Percentiles rank a stretch among this genome's conserved stretches.
phyloP scores from a whole-genome alignment of 2,797 vertebrate genomes.

The Darevskia mixta region DNA sequence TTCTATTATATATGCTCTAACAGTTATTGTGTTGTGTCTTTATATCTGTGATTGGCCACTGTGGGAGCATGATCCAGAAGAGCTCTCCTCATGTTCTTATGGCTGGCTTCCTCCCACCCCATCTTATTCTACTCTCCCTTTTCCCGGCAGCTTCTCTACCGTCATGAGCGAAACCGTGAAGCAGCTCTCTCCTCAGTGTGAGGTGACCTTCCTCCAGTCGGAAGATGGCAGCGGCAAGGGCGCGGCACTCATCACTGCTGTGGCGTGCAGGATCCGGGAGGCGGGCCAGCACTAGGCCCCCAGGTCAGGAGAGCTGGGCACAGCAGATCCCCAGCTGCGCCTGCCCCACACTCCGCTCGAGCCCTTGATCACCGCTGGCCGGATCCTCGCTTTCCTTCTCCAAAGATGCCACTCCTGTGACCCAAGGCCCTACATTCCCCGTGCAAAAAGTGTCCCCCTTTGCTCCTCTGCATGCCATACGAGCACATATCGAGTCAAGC shows the following conservation, averaged over 20 bases:
- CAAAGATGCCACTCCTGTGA: neutral
- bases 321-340: neutral
- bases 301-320: conserved; percentile 27
- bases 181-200: conserved; percentile 89
- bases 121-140: neutral
- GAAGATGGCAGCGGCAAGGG: conserved; percentile 97
- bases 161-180: conserved; percentile 89
- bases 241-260: conserved; percentile 94
- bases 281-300: conserved; percentile 78
- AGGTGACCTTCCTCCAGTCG: conserved; percentile 91
- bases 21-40: no score
- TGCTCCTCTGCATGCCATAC: conserved; percentile 44
- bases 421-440: conserved; percentile 32
- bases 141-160: conserved; percentile 86
- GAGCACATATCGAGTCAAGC: conserved; percentile 24
- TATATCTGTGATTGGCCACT: no score
- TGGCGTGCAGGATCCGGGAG: conserved; percentile 89
- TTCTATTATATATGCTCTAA: no score
- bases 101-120: rapidly evolving
- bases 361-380: conserved; percentile 22
- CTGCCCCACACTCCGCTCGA: neutral
- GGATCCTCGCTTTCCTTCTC: conserved; percentile 49
- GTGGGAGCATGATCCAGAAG: no score
- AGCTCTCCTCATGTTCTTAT: no score
- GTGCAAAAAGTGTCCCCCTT: conserved; percentile 15